Base-by-base conservation (phyloP, 2,888 invertebrate species). In the Isoperla grammatica region DNA sequence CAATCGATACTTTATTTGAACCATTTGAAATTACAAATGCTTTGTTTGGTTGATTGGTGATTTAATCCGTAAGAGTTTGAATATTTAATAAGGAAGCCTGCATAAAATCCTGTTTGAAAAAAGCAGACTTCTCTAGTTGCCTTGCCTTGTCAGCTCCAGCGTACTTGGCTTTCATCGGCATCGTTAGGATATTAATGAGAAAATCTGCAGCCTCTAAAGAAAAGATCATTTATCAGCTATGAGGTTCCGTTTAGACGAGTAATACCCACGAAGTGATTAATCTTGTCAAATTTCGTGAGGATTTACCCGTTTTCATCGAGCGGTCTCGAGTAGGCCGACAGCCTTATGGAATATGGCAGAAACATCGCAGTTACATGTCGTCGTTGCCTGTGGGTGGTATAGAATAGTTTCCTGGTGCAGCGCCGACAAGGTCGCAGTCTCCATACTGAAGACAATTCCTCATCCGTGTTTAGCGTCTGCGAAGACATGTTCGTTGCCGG, bases 171-270 rank as follows among this genome's bases (percentile, higher is more conserved):
- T 49, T 57, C 57, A 53, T 53, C 53, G 57, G 48, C 40, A 42
- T n/a, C 49, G 37, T 48, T 57, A 54, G 40, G 39, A 61, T 57
- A 58, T 61, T 55, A 61, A 55, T 58, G 45, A 42, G 40, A 48
- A 61, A 61, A 48, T 55, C 54, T 40, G 39, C 37, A 55, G 55
- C 58, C 45, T 35, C 54, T 42, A 37, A 54, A 53, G 54, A 58
- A 53, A 45, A 54, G 29, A 57, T 57, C 50, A 61, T 61, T 61
- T 57, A 61, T 61, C 61, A 61, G 50, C 46, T 55, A 54, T 48
- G 56, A 60, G 46, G 13, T 58, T 61, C 54, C 23, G 42, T 58
- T 53, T 61, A 43, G 55, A 61, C 22, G 54, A 58, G 54, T 45
- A 55, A 58, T 61, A 58, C 57, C 58, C 55, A 53, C 22, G 40